These are phyloP conservation scores for Nyleta sp. DNA, from an alignment of 2,888 invertebrate genomes.

Conservation along the genomic window DNA sequence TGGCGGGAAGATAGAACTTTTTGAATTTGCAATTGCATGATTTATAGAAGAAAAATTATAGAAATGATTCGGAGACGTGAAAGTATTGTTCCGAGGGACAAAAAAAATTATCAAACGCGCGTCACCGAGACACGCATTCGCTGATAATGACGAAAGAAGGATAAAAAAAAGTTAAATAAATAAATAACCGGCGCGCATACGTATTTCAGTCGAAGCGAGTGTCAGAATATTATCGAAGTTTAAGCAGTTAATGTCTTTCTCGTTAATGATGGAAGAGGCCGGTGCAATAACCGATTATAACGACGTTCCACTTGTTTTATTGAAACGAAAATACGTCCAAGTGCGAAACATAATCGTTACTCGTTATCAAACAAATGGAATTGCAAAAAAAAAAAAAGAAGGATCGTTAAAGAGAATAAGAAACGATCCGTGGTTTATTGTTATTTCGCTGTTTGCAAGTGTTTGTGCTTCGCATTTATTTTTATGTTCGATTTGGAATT, in stretches of 20 bases:
- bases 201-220: conserved; percentile 38
- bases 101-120: conserved; percentile 35
- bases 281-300: conserved; percentile 67
- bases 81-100: neutral
- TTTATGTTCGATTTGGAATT: neutral
- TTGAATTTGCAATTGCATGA: no score
- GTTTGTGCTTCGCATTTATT: neutral
- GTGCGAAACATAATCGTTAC: conserved; percentile 57
- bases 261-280: conserved; percentile 65
- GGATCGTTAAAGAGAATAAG: conserved; percentile 24
- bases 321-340: conserved; percentile 62
- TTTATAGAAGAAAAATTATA: no score
- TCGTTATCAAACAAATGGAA: conserved; percentile 50
- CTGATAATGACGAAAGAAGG: conserved; percentile 35
- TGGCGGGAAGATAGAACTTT: no score
- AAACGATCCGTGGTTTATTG: conserved; percentile 38
- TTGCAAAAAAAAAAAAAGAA: conserved; percentile 35
- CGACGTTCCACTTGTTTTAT: conserved; percentile 65
- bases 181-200: conserved; percentile 35
- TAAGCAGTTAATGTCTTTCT: conserved; percentile 65
- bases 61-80: neutral
- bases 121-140: conserved; percentile 44
- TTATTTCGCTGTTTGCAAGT: conserved; percentile 28
- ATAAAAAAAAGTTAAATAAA: conserved; percentile 49
- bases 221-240: conserved; percentile 65